phyloP scores from a whole-genome alignment of 2,797 vertebrate species.

The Oreochromis grahami region DNA sequence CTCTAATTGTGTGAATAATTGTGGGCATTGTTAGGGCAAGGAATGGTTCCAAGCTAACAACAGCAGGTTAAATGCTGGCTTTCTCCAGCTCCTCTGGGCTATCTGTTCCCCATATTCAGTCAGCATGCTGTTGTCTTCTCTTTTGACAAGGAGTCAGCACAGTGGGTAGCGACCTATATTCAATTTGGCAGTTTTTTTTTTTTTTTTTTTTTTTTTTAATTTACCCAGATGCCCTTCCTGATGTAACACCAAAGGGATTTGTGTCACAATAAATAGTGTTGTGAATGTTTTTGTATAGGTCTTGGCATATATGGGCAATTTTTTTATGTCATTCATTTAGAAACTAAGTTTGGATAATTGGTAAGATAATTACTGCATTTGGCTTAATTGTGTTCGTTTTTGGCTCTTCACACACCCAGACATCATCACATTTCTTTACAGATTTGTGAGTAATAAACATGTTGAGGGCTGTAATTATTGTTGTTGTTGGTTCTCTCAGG shows the following conservation, averaged over 20 bases:
- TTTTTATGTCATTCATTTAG: background rate
- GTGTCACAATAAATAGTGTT: background rate
- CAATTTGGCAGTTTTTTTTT: background rate
- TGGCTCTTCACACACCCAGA: background rate
- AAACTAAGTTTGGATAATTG: background rate
- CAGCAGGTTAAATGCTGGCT: background rate
- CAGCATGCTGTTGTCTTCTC: background rate
- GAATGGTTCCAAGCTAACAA: background rate
- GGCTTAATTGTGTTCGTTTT: fast-evolving
- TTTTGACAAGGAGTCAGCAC: background rate
- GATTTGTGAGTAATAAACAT: background rate
- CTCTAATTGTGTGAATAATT: background rate
- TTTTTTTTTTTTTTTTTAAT: fast-evolving
- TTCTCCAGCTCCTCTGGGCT: background rate
- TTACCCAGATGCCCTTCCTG: background rate
- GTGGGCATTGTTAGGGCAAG: background rate
- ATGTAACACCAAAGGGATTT: background rate
- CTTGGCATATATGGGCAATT: background rate
- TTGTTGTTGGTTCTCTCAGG: background rate
- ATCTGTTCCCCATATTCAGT: background rate
- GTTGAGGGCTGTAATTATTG: background rate
- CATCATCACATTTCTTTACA: background rate
- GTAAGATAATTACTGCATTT: background rate
- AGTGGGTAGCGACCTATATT: background rate
- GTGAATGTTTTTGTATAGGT: background rate